Evolutionary conservation across 64 coral and sea anemone species (phyloP), one percentile per base, ranked within the genome.

Genomic region (Porites australiensis): DNA sequence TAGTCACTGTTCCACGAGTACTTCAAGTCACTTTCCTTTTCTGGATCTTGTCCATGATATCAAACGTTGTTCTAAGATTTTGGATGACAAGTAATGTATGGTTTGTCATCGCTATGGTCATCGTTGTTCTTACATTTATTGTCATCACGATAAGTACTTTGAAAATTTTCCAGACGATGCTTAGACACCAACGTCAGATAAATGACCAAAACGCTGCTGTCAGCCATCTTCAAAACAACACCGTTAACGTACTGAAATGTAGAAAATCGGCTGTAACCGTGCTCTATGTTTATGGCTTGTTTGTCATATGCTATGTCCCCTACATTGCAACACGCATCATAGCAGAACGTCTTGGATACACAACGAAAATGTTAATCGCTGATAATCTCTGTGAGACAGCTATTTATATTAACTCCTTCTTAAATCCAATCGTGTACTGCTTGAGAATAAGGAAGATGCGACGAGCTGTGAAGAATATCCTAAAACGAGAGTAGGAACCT

Each of bases 381-480:
- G 91, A 84, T 62, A 68, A 83, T 3, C 72, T 68, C n/a, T 71
- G 75, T 7, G 81, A 82, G 7, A 91, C 93, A 16, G 19, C 91
- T 5, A 13, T 91, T 6, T 80, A 85, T 44, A 58, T 95, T 2
- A 95, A 95, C 74, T 95, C 93, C n/a, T n/a, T n/a, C n/a, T n/a
- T n/a, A n/a, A n/a, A n/a, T n/a, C n/a, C n/a, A n/a, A n/a, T n/a
- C n/a, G 19, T 95, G 14, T 95, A 91, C 74, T 91, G 82, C 49
- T 95, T 88, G 93, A 16, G 93, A 37, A 87, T 95, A 20, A 45
- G 76, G 22, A 67, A 95, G 8, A 77, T 95, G 5, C 66, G 88
- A 43, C 85, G 89, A 13, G 58, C 93, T n/a, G 68, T 87, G 18
- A 88, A 88, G 59, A 21, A 50, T 59, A 76, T 27, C 14, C 50